Percentiles rank a stretch among this genome's conserved stretches.
Conservation (phyloP, 2,888 invertebrate genomes). For the Frankliniella fusca region DNA sequence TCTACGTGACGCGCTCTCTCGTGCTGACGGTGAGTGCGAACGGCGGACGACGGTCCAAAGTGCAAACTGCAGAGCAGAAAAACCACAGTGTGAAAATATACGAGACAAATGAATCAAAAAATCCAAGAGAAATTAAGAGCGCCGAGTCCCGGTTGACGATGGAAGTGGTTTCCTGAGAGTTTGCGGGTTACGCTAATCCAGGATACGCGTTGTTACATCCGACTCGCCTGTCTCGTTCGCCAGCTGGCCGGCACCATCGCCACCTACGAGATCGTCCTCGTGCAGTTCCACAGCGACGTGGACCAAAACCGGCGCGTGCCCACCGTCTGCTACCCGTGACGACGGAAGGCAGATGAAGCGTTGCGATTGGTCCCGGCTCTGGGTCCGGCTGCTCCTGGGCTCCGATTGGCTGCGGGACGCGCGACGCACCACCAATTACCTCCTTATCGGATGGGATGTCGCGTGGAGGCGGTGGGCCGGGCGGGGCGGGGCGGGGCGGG, state of each 20-base stretch:
- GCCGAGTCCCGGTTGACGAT: too few species aligned
- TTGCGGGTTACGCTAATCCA: too few species aligned
- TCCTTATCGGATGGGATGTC: neutral
- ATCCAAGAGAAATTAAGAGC: too few species aligned
- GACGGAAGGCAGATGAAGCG: neutral
- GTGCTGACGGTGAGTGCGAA: constrained; percentile 35
- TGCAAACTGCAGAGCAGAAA: too few species aligned
- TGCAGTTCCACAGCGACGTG: constrained; percentile 51
- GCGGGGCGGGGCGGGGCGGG: neutral
- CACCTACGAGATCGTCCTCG: constrained; percentile 57
- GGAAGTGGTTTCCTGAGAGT: neutral
- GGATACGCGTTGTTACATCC: too few species aligned
- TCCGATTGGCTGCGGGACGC: neutral
- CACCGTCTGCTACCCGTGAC: neutral
- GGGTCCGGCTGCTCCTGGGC: neutral
- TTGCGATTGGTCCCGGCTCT: too few species aligned
- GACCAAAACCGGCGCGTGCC: neutral
- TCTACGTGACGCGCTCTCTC: constrained; percentile 36
- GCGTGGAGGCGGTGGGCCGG: neutral
- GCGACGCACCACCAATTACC: neutral
- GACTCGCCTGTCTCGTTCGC: neutral
- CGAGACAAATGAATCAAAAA: too few species aligned
- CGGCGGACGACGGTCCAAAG: too few species aligned
- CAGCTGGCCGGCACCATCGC: constrained; percentile 58
- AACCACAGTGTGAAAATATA: too few species aligned